Base-by-base conservation (phyloP, 2,797 vertebrate genomes). In the Sebastiscus tertius region DNA sequence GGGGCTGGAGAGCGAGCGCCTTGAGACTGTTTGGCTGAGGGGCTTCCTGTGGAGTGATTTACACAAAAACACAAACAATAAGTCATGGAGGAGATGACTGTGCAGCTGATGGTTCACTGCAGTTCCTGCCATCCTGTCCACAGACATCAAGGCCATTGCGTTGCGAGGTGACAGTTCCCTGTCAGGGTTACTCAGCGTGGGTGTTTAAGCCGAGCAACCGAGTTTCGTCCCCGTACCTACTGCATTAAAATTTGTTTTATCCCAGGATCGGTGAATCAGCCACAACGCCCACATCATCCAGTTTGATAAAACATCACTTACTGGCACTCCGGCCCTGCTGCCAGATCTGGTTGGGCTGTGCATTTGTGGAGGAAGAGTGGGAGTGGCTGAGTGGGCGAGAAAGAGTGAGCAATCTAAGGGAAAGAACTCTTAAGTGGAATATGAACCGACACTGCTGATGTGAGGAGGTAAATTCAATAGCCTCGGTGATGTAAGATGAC, bases 1-100 rank as follows among this genome's bases (percentile, higher is more conserved):
- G 98, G 97, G 34, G 97, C 94, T 13, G 98, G 98, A 73, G 98
- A 99, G 59, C 92, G 96, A 56, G 98, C 87, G 66, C 97, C 97
- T 4, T 97, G 98, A 73, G 95, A 92, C 86, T 96, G 96, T 90
- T 99, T 99, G 91, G 95, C 93, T 20, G 97, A 96, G 5, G 97
- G 97, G 91, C 97, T 98, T 91, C 97, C 98, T 99, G 86, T 68
- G 39, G 65, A 77, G 56, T 26, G 55, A 83, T 66, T 36, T 20
- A 82, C 49, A 89, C 12, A 87, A 14, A 82, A 52, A 80, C 27
- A 86, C 31, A 82, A 46, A 82, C n/a, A 67, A 4, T 60, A 61
- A 55, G 55, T 80, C 33, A 75, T 7, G n/a, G 55, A 72, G 55
- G 16, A 75, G 9, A 83, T 16, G 36, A 72, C 18, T 33, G 33